Evolutionary conservation across 2,113 vertebrate genomes (phyloP).

Genomic region (Rhipidura dahli): DNA sequence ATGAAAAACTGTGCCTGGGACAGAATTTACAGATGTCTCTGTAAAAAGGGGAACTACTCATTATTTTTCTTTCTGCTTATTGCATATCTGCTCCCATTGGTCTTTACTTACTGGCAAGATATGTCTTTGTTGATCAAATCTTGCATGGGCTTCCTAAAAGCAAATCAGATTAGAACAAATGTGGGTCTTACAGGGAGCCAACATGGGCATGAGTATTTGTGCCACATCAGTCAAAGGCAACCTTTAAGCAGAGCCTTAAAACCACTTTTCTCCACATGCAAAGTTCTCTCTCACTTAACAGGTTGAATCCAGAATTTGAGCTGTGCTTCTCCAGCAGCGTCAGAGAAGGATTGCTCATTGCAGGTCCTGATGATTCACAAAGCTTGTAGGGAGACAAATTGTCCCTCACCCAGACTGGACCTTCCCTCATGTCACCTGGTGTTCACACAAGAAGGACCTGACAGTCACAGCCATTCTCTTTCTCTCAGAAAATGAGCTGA

Average conservation of each 20-base stretch:
- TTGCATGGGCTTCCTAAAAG: background rate
- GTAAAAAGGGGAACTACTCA: background rate
- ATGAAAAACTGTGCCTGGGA: background rate
- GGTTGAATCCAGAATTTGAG: background rate
- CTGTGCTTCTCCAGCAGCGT: background rate
- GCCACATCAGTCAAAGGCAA: background rate
- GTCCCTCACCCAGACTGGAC: background rate
- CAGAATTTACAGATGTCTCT: background rate
- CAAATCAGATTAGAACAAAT: background rate
- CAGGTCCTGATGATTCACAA: background rate
- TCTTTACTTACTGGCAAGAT: background rate
- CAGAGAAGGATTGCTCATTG: accelerated
- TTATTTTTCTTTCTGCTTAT: background rate
- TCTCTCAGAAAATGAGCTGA: background rate
- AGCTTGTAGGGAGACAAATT: background rate
- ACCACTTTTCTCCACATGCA: background rate
- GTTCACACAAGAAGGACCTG: background rate
- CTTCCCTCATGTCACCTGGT: background rate
- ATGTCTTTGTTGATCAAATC: background rate
- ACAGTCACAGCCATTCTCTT: background rate
- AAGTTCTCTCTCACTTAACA: background rate
- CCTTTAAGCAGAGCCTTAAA: background rate
- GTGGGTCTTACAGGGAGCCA: background rate
- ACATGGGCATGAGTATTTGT: accelerated
- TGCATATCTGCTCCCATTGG: background rate